phyloP scores from a whole-genome alignment of 1,140 invertebrate genomes.

The Platorchestia sp. region DNA sequence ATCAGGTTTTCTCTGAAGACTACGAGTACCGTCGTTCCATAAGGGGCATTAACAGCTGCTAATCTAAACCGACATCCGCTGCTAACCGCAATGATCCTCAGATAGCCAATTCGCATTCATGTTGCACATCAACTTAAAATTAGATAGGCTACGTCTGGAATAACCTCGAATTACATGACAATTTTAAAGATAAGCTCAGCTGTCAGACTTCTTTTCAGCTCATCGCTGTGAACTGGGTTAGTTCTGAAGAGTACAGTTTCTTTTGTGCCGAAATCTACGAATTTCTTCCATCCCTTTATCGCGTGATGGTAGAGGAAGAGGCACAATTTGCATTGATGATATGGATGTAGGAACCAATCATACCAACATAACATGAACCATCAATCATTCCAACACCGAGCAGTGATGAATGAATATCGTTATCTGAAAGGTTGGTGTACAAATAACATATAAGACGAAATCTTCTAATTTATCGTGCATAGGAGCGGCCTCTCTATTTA shows the following conservation, averaged over 20 bases:
- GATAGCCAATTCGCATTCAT: neutral
- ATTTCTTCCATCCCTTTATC: neutral
- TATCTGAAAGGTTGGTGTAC: neutral
- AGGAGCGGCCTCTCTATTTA: neutral
- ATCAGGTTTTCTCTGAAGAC: neutral
- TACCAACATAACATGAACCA: neutral
- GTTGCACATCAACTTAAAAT: neutral
- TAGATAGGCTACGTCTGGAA: neutral
- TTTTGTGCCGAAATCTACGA: neutral
- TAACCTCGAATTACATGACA: neutral
- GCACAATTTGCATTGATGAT: neutral
- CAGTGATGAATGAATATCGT: neutral
- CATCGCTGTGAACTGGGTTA: neutral
- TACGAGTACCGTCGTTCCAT: neutral
- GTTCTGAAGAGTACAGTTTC: neutral
- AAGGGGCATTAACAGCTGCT: neutral
- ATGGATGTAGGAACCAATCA: neutral
- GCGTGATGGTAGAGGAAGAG: neutral
- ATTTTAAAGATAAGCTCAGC: neutral
- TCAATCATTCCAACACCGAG: neutral
- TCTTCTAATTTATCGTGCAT: neutral
- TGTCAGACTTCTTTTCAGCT: neutral
- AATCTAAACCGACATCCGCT: neutral
- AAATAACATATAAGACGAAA: neutral
- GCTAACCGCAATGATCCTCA: neutral